Evolutionary conservation across 30 jellyfish, hydroid and myxozoan species (phyloP).

Genomic region (Chrysaora quinquecirrha): DNA sequence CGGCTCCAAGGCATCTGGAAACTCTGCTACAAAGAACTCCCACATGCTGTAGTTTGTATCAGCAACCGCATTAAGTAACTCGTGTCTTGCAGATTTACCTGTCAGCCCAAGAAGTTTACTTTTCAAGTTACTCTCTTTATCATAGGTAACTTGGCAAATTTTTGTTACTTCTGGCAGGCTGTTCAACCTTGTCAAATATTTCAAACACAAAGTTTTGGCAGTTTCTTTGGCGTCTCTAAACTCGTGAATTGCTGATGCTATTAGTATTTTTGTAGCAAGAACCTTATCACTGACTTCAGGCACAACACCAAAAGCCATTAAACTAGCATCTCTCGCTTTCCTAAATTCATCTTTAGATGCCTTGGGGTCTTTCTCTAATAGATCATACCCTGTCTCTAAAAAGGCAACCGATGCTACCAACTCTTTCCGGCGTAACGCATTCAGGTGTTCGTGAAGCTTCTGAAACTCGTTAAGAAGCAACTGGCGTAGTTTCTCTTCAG

Average conservation of each 20-base stretch:
- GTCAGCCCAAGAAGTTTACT: slow-evolving; percentile 48
- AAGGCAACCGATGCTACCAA: slow-evolving; percentile 84
- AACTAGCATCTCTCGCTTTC: slow-evolving; percentile 90
- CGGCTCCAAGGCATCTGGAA: slow-evolving; percentile 1
- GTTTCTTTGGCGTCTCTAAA: slow-evolving; percentile 80
- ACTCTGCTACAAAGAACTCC: slow-evolving; percentile 45
- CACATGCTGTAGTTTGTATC: slow-evolving; percentile 68
- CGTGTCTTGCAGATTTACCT: slow-evolving; percentile 79
- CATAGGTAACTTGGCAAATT: slow-evolving; percentile 69
- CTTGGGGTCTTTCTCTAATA: slow-evolving; percentile 55
- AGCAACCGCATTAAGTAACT: slow-evolving; percentile 61
- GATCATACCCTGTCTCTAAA: slow-evolving; percentile 88
- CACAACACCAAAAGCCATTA: slow-evolving; percentile 97
- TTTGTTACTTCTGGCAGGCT: slow-evolving; percentile 88
- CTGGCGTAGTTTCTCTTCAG: slow-evolving; percentile 87
- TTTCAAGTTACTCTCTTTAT: slow-evolving; percentile 37
- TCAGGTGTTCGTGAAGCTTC: slow-evolving; percentile 80
- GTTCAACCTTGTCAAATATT: slow-evolving; percentile 81
- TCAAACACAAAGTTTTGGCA: slow-evolving; percentile 66
- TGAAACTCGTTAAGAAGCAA: slow-evolving; percentile 79
- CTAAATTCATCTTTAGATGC: slow-evolving; percentile 82
- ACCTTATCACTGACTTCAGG: slow-evolving; percentile 76
- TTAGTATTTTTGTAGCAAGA: slow-evolving; percentile 80
- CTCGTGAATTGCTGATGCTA: slow-evolving; percentile 81
- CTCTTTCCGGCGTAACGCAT: slow-evolving; percentile 90